Evolutionary conservation across 2,113 vertebrate species (phyloP), one percentile per base, ranked within the genome.

Genomic region (Pogona vitticeps): DNA sequence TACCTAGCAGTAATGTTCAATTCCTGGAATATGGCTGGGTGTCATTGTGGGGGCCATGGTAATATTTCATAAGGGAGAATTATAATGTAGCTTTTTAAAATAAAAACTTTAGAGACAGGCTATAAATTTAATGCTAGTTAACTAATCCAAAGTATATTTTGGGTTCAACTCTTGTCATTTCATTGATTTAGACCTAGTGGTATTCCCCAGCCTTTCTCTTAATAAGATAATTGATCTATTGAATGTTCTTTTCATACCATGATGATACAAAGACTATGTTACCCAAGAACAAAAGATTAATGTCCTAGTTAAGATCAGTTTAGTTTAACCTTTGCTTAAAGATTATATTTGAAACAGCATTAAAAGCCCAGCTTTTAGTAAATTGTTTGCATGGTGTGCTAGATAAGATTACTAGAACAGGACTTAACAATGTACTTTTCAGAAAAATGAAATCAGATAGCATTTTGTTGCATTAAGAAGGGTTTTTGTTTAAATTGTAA

Each of bases 81-180:
- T 33, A 80, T 58, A 65, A 17, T 89, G 36, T 72, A 40, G 86
- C 88, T 87, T 56, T 93, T 72, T 65, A 72, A 63, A 85, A 46
- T 46, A 84, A 89, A 68, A 63, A 87, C 82, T 63, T 89, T 88
- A 36, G 76, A 93, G 84, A 89, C 89, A 90, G 67, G 65, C 46
- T 67, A 13, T 42, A 63, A 36, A 17, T n/a, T 40, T 52, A 72
- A 83, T 38, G 52, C 46, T 52, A 87, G 86, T 83, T 68, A 56
- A 79, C 40, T 80, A 31, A 2, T 46, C 23, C 67, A 87, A 84
- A 81, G 40, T 77, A 40, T 86, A 76, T 88, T 63, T 1, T 82
- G 28, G 38, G n/a, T 18, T 73, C 1, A 20, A 15, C 40, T 82
- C 68, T 46, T 75, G 31, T 2, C n/a, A 15, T n/a, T 79, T 31